Base-by-base conservation (phyloP, 2,888 invertebrate species). In the Dendrolimus pini region DNA sequence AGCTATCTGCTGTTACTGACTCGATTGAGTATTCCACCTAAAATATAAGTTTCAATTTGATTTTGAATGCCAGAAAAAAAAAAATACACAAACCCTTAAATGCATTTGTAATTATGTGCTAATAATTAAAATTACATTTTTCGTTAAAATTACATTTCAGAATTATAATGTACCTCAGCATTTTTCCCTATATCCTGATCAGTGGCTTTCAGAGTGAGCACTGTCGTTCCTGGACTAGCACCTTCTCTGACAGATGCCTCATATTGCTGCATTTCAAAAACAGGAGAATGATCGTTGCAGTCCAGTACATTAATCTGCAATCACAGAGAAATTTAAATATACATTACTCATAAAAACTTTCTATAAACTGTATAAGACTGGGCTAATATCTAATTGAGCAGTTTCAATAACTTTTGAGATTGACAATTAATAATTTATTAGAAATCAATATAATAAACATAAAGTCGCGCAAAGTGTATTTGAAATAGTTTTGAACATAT, bases 261-360 rank as follows among this genome's bases (percentile, higher is more conserved):
- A 80, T 98, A 99, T 68, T 96, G 95, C 60, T 94, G 94, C 83
- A 96, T 94, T 82, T 99, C 99, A 81, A 99, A 99, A 7, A 94
- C 93, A 0, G 99, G 99, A 18, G 95, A 93, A 76, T 99, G 98
- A 83, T 99, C 99, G 80, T 99, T 99, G 65, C 96, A 96, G 82
- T 99, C 99, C 58, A 96, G 83, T 0, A 99, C 98, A 78, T 97
- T 97, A 58, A 99, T 96, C 85, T 94, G 89, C 1, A 47, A 47
- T 47, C 12, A 47, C 12, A 47, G 12, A 9, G 6, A 30, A 30
- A 3, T 3, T 6, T 6, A 30, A 30, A 30, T 30, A 30, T 30
- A 30, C 30, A 30, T 3, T 30, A 30, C 6, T 6, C 30, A 30
- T 30, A 30, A 30, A 30, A 30, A 30, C 30, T 30, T 30, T 30